Conservation (phyloP, 1,140 invertebrate genomes). For the Sesamia nonagrioides region DNA sequence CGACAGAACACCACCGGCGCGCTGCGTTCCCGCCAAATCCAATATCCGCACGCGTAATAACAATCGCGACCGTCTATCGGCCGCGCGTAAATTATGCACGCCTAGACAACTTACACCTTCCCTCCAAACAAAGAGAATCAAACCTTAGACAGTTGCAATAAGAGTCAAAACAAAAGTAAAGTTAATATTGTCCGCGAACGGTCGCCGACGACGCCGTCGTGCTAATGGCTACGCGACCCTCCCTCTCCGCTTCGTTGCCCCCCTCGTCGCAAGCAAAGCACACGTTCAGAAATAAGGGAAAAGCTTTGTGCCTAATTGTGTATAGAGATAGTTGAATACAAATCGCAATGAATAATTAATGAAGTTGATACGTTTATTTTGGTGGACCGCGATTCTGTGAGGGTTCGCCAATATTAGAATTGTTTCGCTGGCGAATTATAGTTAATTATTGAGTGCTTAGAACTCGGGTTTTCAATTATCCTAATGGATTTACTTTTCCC, state of each 20-base stretch:
- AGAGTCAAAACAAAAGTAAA: constrained; percentile 23
- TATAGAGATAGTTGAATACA: constrained; percentile 54
- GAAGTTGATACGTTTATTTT: constrained; percentile 51
- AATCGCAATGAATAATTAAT: constrained; percentile 52
- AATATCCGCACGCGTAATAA: constrained; percentile 83
- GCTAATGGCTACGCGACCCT: constrained; percentile 76
- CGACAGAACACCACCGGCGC: constrained; percentile 61
- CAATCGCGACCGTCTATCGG: constrained; percentile 83
- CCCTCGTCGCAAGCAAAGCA: constrained; percentile 59
- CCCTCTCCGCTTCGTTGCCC: constrained; percentile 55
- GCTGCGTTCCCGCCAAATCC: constrained; percentile 71
- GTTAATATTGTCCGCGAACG: constrained; percentile 60
- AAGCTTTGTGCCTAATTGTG: constrained; percentile 65
- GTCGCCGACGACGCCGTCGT: constrained; percentile 70
- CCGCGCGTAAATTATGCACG: constrained; percentile 84
- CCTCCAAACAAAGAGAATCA: constrained; percentile 45
- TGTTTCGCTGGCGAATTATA: constrained; percentile 25
- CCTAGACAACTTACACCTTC: constrained; percentile 54
- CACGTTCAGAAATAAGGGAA: constrained; percentile 66
- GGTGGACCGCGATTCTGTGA: constrained; percentile 42
- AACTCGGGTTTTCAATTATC: constrained; percentile 32
- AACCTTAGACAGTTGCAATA: constrained; percentile 52
- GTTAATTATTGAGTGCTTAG: constrained; percentile 40
- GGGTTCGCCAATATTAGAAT: constrained; percentile 31
- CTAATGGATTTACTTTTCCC: constrained; percentile 16